Percentiles rank a stretch among this genome's conserved stretches.
Evolutionary conservation across 2,113 vertebrate species (phyloP).

Genomic region (Crotalus tigris): DNA sequence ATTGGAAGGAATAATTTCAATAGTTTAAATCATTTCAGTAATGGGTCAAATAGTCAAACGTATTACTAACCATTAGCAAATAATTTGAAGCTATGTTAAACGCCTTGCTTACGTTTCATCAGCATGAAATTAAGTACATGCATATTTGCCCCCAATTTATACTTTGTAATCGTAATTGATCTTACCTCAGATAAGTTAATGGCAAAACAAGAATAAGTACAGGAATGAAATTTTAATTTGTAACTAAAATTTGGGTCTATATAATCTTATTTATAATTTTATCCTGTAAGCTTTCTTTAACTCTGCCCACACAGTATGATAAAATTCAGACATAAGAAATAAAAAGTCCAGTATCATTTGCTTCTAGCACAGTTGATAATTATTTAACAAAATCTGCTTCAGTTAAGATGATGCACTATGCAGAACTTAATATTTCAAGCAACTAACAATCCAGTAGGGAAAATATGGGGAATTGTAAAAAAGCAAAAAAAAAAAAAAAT

Average conservation of each 20-base stretch:
- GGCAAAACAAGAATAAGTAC: not conserved
- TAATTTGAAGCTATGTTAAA: not conserved
- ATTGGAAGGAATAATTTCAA: not conserved
- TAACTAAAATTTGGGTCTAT: not conserved
- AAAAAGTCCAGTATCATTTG: not conserved
- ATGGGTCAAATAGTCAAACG: not conserved
- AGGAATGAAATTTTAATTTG: not conserved
- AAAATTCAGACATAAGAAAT: not conserved
- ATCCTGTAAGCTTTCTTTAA: not conserved
- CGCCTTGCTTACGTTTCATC: not conserved
- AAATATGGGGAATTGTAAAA: not conserved
- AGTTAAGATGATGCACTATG: not conserved
- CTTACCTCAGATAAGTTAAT: not conserved
- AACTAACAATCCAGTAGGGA: not conserved
- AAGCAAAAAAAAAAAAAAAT: too few species aligned
- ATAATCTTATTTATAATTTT: not conserved
- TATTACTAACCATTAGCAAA: not conserved
- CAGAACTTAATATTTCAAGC: not conserved
- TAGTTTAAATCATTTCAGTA: not conserved
- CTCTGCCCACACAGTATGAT: not conserved
- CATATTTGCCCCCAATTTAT: not conserved
- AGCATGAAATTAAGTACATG: not conserved
- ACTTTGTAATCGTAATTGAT: not conserved
- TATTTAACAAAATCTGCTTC: not conserved
- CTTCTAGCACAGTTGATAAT: not conserved